Base-by-base conservation (phyloP, 2,113 vertebrate species). In the Nestor notabilis region DNA sequence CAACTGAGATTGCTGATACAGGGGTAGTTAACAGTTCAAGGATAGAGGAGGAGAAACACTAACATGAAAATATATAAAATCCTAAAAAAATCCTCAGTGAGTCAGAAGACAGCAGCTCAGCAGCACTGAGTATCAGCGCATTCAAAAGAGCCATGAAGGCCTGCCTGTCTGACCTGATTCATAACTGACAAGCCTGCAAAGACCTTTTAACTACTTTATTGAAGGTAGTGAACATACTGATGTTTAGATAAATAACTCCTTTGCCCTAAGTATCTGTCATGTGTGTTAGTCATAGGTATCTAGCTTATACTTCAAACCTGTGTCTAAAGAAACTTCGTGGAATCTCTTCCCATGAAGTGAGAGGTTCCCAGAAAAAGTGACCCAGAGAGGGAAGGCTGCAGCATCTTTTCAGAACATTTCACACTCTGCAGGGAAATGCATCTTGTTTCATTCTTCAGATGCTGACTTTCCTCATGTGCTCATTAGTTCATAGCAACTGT, bases 131-230 rank as follows among this genome's bases (percentile, higher is more conserved):
- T 25, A 50, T 55, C 49, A 61, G 58, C 8, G 25, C 27, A 33
- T 35, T 64, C 44, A 39, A 69, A 69, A 18, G 31, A 33, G 6
- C 13, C 15, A 2, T 11, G 35, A 10, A 90, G 11, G 29, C 5
- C 0, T 0, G 29, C 11, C 11, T 76, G 10, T 53, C 50, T 64
- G 46, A 71, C 35, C 28, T 49, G 39, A 12, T 3, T 28, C 28
- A 9, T 9, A 60, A 70, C 23, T 69, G 33, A 63, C 17, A 69
- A 65, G 23, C 8, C n/a, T 44, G 16, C 13, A 69, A 77, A 60
- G 12, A 60, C 7, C 3, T 7, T 89, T 55, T 20, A 60, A 3
- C 4, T 55, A 11, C 16, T 39, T 65, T 31, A 55, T 2, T 35
- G 27, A 44, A 47, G 8, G 11, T 60, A 13, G 5, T 76, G 47